Base-by-base conservation (phyloP, 2,113 vertebrate genomes). In the Poicephalus gulielmi region DNA sequence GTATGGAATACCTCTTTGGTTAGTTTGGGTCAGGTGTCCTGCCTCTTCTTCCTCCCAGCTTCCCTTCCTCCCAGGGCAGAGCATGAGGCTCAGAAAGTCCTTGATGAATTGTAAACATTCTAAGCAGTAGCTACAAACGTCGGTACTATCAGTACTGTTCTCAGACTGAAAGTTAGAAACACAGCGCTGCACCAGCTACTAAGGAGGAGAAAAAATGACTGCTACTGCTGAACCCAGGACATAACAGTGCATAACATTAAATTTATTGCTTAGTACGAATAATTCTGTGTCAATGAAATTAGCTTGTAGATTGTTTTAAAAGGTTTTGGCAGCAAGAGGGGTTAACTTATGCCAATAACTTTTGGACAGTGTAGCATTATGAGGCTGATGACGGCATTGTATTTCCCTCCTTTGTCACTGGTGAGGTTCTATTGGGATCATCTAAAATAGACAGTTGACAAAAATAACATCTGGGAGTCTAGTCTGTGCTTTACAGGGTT, bases 391-490 rank as follows among this genome's bases (percentile, higher is more conserved):
- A 83, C 13, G 8, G 28, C 31, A 33, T 49, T 85, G 13, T 9
- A 16, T 41, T 60, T 79, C 37, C 30, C 19, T 91, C 25, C 49
- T 59, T 52, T 49, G 31, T 53, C 37, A 87, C 43, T 24, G 41
- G 43, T 3, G 5, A 90, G 17, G 20, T 57, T 91, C 82, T 74
- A 87, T 73, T n/a, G 43, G 33, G 30, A 60, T 57, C 47, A 43
- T 37, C 47, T 76, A 71, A 86, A 84, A 68, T 89, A 87, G 60
- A 31, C 14, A 41, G 53, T 33, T 60, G 33, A 84, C 74, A 62
- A 89, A 91, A 94, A 90, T 73, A 94, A 69, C 39, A 87, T 80
- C 57, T 89, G 86, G 49, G 62, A 89, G 35, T 35, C 43, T 41
- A 44, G 55, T 66, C 49, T 35, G 33, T 37, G 44, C 31, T 87